A percentile compares a stretch with the other conserved stretches of the same genome.
These are phyloP conservation scores for Tinea trinotella DNA, from an alignment of 2,888 invertebrate species.

Conservation along the genomic window DNA sequence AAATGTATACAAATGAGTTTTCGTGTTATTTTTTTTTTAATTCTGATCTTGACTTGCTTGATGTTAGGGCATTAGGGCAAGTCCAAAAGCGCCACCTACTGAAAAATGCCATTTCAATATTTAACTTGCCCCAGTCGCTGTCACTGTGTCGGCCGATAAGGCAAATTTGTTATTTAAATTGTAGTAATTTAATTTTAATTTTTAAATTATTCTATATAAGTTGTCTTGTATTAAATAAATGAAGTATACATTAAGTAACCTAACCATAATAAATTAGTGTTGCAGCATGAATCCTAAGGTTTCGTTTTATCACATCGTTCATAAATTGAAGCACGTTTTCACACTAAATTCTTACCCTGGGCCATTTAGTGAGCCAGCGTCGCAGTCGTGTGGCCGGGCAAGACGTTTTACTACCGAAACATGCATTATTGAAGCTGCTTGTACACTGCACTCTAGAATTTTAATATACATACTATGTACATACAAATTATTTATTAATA, in stretches of 20 bases:
- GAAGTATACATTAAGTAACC: neutral
- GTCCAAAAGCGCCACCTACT: no score
- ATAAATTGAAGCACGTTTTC: conserved; percentile 54
- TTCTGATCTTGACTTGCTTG: no score
- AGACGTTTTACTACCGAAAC: conserved; percentile 46
- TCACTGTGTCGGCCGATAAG: no score
- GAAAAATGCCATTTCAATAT: no score
- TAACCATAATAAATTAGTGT: neutral
- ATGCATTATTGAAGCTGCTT: conserved; percentile 52
- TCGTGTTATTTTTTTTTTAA: no score
- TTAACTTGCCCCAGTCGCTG: no score
- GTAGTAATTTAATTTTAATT: no score
- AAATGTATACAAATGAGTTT: no score
- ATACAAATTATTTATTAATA: conserved; percentile 37
- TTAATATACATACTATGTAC: conserved; percentile 39
- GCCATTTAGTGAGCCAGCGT: conserved; percentile 55
- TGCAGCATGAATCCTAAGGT: conserved; percentile 39
- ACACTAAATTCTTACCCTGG: conserved; percentile 51
- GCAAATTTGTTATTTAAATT: no score
- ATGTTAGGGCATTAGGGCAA: no score
- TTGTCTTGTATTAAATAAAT: no score
- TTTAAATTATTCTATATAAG: no score
- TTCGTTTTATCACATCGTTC: conserved; percentile 54
- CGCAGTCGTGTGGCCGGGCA: conserved; percentile 32
- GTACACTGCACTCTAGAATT: conserved; percentile 30